A percentile compares a stretch with the other conserved stretches of the same genome.
phyloP scores from a whole-genome alignment of 2,888 invertebrate species.

The Cryptocephalus primarius region DNA sequence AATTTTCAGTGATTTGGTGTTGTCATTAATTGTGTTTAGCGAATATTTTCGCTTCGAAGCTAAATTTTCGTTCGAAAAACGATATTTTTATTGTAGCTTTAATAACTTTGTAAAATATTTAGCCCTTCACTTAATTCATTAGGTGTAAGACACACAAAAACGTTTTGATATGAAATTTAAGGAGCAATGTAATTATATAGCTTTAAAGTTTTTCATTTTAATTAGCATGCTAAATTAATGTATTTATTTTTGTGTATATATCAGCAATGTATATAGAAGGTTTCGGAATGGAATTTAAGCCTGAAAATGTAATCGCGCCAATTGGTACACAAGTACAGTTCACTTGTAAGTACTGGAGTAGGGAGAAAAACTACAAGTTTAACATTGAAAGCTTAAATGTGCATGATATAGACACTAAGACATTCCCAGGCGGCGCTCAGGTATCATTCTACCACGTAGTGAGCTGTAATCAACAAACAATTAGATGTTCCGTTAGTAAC shows the following conservation, averaged over 20 bases:
- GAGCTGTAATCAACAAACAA: constrained; percentile 19
- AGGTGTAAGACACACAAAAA: too few species aligned
- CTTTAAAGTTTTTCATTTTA: too few species aligned
- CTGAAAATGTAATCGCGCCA: constrained; percentile 34
- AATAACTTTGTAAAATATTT: too few species aligned
- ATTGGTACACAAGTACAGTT: constrained; percentile 36
- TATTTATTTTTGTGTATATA: constrained; percentile 4
- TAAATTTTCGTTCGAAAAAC: too few species aligned
- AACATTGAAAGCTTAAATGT: constrained; percentile 15
- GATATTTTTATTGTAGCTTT: too few species aligned
- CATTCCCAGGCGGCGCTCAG: constrained; percentile 13
- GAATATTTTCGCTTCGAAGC: too few species aligned
- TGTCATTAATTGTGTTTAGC: too few species aligned
- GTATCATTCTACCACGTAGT: constrained; percentile 29
- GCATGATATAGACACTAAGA: constrained; percentile 9
- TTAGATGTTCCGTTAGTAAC: constrained; percentile 16
- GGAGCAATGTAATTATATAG: too few species aligned
- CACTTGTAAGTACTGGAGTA: constrained; percentile 41
- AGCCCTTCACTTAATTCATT: too few species aligned
- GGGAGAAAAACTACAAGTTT: constrained; percentile 14
- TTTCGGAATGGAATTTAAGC: constrained; percentile 37
- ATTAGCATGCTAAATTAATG: not conserved
- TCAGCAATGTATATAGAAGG: constrained; percentile 7
- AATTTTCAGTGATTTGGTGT: too few species aligned
- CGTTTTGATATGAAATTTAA: too few species aligned